Evolutionary conservation across 2,888 invertebrate species (phyloP).

Genomic region (Cephus spinipes): DNA sequence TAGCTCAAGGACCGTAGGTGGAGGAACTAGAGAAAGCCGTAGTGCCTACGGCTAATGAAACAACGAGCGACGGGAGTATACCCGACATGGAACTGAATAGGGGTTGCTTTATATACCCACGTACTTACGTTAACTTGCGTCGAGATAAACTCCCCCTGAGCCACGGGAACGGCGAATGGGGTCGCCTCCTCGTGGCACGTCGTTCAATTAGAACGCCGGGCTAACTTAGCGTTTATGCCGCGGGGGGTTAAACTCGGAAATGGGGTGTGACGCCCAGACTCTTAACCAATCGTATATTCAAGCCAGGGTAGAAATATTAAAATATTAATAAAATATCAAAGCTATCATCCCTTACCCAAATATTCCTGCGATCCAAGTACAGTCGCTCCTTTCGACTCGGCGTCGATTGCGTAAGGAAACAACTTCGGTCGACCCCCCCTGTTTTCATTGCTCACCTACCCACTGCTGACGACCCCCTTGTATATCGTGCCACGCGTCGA

Average conservation of each 20-base stretch:
- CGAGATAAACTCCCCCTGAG: constrained; percentile 47
- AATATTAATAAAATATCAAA: not conserved
- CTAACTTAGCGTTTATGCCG: constrained; percentile 25
- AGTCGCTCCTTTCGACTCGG: not conserved
- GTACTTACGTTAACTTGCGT: constrained; percentile 48
- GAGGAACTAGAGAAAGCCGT: constrained; percentile 13
- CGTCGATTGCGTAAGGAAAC: not conserved
- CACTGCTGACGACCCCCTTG: not conserved
- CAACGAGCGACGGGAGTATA: constrained; percentile 34
- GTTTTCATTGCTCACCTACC: not conserved
- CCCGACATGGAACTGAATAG: not conserved
- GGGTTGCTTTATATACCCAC: constrained; percentile 42
- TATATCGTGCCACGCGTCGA: not conserved
- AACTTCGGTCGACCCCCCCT: not conserved
- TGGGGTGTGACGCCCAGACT: constrained; percentile 14
- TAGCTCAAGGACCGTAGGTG: not conserved
- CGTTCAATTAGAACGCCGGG: constrained; percentile 45
- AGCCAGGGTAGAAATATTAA: not conserved
- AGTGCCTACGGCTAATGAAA: constrained; percentile 47
- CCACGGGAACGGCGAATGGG: constrained; percentile 27
- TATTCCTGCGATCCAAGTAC: not conserved
- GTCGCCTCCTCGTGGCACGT: constrained; percentile 33
- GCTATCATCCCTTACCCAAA: not conserved
- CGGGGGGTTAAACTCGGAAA: constrained; percentile 22
- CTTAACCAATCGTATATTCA: not conserved